These are phyloP conservation scores for Leucozona laternaria DNA, from an alignment of 2,888 invertebrate species.

Conservation along the genomic window DNA sequence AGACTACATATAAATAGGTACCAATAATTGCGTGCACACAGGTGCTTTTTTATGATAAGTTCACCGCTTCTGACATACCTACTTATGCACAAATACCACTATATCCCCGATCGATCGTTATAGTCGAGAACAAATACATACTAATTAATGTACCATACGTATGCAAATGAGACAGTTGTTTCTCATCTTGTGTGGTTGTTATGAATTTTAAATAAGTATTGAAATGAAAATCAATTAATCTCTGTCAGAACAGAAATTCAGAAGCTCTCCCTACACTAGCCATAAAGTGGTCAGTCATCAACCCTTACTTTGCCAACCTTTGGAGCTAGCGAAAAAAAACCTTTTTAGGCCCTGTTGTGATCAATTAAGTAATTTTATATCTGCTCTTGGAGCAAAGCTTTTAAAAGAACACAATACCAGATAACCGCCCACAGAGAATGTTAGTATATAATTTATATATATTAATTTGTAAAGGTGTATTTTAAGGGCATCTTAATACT, in stretches of 20 bases:
- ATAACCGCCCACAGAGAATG: background rate
- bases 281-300: background rate
- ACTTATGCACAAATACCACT: background rate
- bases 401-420: background rate
- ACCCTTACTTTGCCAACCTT: background rate
- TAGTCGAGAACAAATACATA: background rate
- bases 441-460: no score
- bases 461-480: no score
- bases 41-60: background rate
- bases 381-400: background rate
- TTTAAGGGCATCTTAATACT: no score
- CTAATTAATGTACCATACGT: no score
- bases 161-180: slow-evolving; percentile 21
- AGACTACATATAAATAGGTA: background rate
- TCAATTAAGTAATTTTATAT: slow-evolving; percentile 49
- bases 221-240: slow-evolving; percentile 45
- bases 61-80: background rate
- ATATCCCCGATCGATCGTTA: background rate
- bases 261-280: background rate
- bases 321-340: background rate
- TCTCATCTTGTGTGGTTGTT: background rate
- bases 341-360: slow-evolving; percentile 15
- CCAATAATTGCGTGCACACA: background rate
- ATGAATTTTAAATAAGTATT: background rate
- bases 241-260: slow-evolving; percentile 12